Percentiles rank a stretch among this genome's conserved stretches.
phyloP scores from a whole-genome alignment of 2,113 vertebrate genomes.

The Pangasianodon hypophthalmus region DNA sequence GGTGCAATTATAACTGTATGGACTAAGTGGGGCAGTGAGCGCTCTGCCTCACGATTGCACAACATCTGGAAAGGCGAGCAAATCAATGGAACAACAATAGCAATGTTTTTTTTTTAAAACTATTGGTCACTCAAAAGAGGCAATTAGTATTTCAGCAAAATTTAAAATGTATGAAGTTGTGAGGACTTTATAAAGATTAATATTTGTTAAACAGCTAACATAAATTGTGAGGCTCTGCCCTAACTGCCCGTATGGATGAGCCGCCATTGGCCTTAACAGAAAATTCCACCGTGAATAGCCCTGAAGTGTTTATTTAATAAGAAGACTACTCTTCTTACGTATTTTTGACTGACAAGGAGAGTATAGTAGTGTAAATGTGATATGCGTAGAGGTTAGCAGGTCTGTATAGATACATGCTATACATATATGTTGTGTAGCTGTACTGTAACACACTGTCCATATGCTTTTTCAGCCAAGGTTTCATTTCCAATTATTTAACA shows the following conservation, averaged over 20 bases:
- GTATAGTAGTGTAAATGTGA: not conserved
- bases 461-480: conserved; percentile 38
- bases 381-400: not conserved
- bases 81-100: too few species aligned
- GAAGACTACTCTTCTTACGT: not conserved
- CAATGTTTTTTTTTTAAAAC: too few species aligned
- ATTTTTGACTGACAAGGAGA: not conserved
- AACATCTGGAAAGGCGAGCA: too few species aligned
- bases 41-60: too few species aligned
- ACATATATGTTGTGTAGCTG: not conserved
- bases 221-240: too few species aligned
- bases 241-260: not conserved
- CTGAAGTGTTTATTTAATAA: not conserved
- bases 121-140: too few species aligned
- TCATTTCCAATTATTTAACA: conserved; percentile 64
- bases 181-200: too few species aligned
- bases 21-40: too few species aligned
- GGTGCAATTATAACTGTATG: too few species aligned
- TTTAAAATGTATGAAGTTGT: too few species aligned
- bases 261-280: not conserved
- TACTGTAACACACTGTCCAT: not conserved
- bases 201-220: too few species aligned
- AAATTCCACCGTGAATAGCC: not conserved
- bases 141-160: too few species aligned
- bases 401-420: not conserved